A percentile compares a stretch with the other conserved stretches of the same genome.
phyloP scores from a whole-genome alignment of 1,140 invertebrate genomes.

The Mycetomoellerius zeteki region DNA sequence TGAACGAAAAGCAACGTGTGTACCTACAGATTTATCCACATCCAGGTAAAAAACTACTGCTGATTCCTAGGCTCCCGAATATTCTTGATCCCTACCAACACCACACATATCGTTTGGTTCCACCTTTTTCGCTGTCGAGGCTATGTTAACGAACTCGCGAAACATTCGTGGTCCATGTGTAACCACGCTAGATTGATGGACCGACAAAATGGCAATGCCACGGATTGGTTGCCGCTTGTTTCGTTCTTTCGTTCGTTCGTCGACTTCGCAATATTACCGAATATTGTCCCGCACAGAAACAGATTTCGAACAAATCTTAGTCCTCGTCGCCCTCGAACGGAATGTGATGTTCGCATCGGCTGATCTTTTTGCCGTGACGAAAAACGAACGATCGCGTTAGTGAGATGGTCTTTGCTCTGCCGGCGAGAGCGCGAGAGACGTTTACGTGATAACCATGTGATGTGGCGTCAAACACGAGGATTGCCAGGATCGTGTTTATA shows the following conservation, averaged over 20 bases:
- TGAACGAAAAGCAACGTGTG: background rate
- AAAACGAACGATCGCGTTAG: background rate
- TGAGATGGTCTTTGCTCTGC: constrained; percentile 22
- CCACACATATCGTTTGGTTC: constrained; percentile 27
- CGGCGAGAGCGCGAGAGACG: constrained; percentile 55
- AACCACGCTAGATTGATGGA: background rate
- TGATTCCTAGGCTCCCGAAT: constrained; percentile 18
- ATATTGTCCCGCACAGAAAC: background rate
- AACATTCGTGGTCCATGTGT: background rate
- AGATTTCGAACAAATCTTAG: background rate
- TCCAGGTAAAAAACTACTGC: background rate
- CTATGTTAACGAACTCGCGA: constrained; percentile 16
- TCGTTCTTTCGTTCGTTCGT: constrained; percentile 16
- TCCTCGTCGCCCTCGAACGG: background rate
- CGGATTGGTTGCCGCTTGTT: background rate
- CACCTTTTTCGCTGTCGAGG: background rate
- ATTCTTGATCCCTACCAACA: constrained; percentile 49
- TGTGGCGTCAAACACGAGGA: constrained; percentile 71
- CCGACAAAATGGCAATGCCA: constrained; percentile 46
- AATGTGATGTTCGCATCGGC: background rate
- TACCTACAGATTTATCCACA: constrained; percentile 33
- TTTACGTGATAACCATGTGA: constrained; percentile 80
- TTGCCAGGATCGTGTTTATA: constrained; percentile 70
- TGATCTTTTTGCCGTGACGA: background rate
- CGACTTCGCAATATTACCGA: background rate